These are phyloP conservation scores for Hirudinaria manillensis DNA, from an alignment of 2,888 invertebrate genomes.

Conservation along the genomic window DNA sequence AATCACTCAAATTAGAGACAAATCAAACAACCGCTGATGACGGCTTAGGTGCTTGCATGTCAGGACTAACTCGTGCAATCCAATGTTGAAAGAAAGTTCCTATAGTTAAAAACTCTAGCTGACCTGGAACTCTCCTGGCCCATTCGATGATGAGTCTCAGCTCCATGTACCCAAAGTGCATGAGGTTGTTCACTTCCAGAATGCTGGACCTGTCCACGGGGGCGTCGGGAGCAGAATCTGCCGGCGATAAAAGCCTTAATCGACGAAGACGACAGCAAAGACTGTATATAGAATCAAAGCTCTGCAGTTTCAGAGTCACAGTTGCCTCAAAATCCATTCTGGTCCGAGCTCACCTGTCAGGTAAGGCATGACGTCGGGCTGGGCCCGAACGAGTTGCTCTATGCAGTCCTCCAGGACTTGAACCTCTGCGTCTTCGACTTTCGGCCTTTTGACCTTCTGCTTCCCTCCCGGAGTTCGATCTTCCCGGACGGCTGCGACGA, in stretches of 20 bases:
- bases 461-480: slow-evolving; percentile 53
- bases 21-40: no score
- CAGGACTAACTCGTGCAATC: no score
- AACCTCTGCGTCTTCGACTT: slow-evolving; percentile 33
- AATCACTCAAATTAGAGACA: neutral
- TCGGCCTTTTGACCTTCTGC: slow-evolving; percentile 47
- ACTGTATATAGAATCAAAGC: neutral
- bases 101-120: slow-evolving; percentile 18
- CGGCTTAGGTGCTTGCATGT: no score
- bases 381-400: slow-evolving; percentile 42
- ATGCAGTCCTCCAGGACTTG: slow-evolving; percentile 36
- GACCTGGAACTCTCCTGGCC: slow-evolving; percentile 54
- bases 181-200: slow-evolving; percentile 43
- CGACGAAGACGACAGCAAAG: no score
- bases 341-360: slow-evolving; percentile 39
- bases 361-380: slow-evolving; percentile 46
- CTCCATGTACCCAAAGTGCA: slow-evolving; percentile 53
- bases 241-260: neutral
- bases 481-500: slow-evolving; percentile 50
- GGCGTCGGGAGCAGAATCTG: slow-evolving; percentile 16
- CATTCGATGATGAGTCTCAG: slow-evolving; percentile 53
- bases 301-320: neutral
- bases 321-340: neutral
- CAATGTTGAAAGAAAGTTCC: no score
- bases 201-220: slow-evolving; percentile 17